Percentiles rank a stretch among this genome's conserved stretches.
Conservation (phyloP, 1,140 invertebrate species). For the Lucilia sericata region DNA sequence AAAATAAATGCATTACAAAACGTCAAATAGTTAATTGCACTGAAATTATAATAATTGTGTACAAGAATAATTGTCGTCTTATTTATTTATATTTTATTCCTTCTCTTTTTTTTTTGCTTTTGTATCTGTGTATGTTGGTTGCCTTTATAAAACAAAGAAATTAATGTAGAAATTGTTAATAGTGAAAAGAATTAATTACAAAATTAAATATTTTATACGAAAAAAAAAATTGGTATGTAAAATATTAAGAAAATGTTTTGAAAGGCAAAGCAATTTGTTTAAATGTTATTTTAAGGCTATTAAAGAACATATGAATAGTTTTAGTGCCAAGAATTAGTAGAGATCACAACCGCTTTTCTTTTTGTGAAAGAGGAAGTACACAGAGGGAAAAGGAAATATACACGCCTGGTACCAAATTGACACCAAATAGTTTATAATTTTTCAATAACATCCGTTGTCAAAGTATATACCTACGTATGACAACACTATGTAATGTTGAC, state of each 20-base stretch:
- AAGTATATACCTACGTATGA: too few relatives aligned
- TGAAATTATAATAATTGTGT: constrained; percentile 21
- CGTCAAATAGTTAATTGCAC: constrained; percentile 29
- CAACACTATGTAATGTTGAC: too few relatives aligned
- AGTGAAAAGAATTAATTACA: not conserved
- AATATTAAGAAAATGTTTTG: not conserved
- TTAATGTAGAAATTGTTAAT: constrained; percentile 23
- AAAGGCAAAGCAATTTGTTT: not conserved
- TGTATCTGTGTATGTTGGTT: too few relatives aligned
- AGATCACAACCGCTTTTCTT: not conserved
- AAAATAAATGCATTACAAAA: constrained; percentile 27
- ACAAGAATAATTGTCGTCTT: constrained; percentile 26
- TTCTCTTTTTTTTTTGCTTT: not conserved
- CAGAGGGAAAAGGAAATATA: too few relatives aligned
- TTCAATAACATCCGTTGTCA: too few relatives aligned
- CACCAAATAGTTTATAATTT: too few relatives aligned
- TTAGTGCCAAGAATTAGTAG: not conserved
- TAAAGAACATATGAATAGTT: constrained; percentile 1
- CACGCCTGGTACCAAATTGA: too few relatives aligned
- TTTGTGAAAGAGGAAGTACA: too few relatives aligned
- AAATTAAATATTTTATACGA: not conserved
- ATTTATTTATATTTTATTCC: not conserved
- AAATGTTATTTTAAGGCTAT: not conserved
- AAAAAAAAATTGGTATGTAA: not conserved
- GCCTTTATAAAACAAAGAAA: not conserved